Conservation (phyloP, 2,888 invertebrate species). For the Eristalis tenax region DNA sequence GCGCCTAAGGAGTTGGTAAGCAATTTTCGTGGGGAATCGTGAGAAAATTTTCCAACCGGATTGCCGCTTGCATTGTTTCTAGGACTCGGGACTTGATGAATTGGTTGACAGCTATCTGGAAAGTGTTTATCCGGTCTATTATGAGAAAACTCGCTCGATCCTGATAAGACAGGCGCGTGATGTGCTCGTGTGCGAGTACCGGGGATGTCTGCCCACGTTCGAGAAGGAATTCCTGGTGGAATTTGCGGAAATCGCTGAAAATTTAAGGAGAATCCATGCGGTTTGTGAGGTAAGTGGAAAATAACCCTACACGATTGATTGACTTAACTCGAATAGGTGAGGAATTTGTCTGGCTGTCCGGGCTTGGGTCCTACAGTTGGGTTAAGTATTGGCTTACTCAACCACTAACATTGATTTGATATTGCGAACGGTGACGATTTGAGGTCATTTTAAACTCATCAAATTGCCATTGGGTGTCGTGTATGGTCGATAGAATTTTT, state of each 20-base stretch:
- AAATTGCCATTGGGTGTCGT: too few species aligned
- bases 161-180: constrained; percentile 87
- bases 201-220: constrained; percentile 85
- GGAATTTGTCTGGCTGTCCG: too few species aligned
- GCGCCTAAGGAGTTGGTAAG: constrained; percentile 63
- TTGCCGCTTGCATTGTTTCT: constrained; percentile 30
- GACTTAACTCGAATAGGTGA: not conserved
- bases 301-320: not conserved
- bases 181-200: constrained; percentile 85
- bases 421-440: too few species aligned
- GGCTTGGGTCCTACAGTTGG: too few species aligned
- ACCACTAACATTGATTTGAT: too few species aligned
- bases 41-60: constrained; percentile 4
- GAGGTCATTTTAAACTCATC: too few species aligned
- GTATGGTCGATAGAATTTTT: too few species aligned
- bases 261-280: constrained; percentile 82
- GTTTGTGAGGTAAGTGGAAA: constrained; percentile 79
- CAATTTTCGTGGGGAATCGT: constrained; percentile 34
- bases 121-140: constrained; percentile 84
- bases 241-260: constrained; percentile 83
- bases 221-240: constrained; percentile 85
- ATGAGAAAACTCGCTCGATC: constrained; percentile 83
- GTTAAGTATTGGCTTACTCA: too few species aligned
- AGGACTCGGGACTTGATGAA: constrained; percentile 75
- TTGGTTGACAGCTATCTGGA: constrained; percentile 85